phyloP scores from a whole-genome alignment of 2,888 invertebrate genomes.

The Rosalia funebris region DNA sequence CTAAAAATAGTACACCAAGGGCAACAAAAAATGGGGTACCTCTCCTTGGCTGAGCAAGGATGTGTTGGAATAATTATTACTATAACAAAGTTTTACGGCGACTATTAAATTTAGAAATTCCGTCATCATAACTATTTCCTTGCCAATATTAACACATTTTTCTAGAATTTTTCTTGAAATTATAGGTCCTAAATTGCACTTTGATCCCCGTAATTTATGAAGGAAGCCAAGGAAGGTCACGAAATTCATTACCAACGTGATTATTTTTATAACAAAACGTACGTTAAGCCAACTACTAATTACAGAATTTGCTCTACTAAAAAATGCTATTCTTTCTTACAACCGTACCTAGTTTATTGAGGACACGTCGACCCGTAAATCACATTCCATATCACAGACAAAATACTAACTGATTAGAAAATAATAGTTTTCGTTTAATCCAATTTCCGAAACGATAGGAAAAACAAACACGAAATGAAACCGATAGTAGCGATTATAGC shows the following conservation, averaged over 20 bases:
- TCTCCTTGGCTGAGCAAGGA: constrained; percentile 26
- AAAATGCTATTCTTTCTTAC: neutral
- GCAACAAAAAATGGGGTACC: constrained; percentile 30
- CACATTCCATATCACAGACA: constrained; percentile 10
- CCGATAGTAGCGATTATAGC: constrained; percentile 9
- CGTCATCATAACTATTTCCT: constrained; percentile 23
- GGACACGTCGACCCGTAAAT: constrained; percentile 2
- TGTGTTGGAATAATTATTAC: no score
- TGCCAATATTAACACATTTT: constrained; percentile 4
- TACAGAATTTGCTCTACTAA: neutral
- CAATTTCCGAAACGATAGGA: constrained; percentile 2
- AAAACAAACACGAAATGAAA: constrained; percentile 21
- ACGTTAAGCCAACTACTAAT: neutral
- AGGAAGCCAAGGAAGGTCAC: constrained; percentile 12
- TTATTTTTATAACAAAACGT: constrained; percentile 5
- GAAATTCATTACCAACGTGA: constrained; percentile 19
- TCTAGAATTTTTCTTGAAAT: constrained; percentile 21
- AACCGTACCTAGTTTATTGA: neutral
- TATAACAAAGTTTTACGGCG: constrained; percentile 3
- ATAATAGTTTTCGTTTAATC: constrained; percentile 6
- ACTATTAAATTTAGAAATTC: constrained; percentile 28
- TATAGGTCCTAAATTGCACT: neutral
- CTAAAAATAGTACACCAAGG: constrained; percentile 47
- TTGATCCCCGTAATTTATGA: neutral
- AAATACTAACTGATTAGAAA: neutral